Conservation (phyloP, 2,797 vertebrate species). For the Anabacerthia variegaticeps region DNA sequence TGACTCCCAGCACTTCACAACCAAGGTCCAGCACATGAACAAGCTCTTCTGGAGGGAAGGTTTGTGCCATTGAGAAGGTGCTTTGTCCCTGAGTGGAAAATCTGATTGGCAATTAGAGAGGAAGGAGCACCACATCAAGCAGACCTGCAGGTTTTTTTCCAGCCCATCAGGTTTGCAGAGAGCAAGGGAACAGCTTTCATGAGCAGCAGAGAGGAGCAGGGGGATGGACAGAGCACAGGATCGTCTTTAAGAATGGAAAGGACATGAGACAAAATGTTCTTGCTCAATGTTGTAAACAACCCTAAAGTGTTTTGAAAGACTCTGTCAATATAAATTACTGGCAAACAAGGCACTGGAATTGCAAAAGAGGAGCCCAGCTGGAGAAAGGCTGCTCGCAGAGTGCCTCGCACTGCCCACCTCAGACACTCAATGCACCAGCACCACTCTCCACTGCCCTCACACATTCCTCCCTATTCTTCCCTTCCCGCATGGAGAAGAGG, state of each 20-base stretch:
- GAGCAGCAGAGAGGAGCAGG: neutral
- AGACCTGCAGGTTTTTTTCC: neutral
- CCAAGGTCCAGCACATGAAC: accelerated
- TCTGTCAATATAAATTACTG: slow-evolving; percentile 63
- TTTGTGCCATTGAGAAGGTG: neutral
- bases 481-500: neutral
- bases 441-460: neutral
- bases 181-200: neutral
- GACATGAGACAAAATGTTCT: slow-evolving; percentile 73
- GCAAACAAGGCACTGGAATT: slow-evolving; percentile 41
- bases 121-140: neutral
- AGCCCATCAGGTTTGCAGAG: neutral
- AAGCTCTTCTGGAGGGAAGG: accelerated
- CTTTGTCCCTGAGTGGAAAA: neutral
- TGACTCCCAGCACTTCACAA: neutral
- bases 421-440: neutral
- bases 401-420: neutral
- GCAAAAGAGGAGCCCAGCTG: slow-evolving; percentile 66
- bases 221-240: neutral
- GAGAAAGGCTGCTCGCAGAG: slow-evolving; percentile 3
- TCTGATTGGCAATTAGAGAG: neutral
- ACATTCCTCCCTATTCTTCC: slow-evolving; percentile 35
- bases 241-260: slow-evolving; percentile 54
- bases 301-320: slow-evolving; percentile 73
- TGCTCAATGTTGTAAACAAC: slow-evolving; percentile 71